Evolutionary conservation across 2,888 invertebrate species (phyloP).

Genomic region (Hetaerina titia): DNA sequence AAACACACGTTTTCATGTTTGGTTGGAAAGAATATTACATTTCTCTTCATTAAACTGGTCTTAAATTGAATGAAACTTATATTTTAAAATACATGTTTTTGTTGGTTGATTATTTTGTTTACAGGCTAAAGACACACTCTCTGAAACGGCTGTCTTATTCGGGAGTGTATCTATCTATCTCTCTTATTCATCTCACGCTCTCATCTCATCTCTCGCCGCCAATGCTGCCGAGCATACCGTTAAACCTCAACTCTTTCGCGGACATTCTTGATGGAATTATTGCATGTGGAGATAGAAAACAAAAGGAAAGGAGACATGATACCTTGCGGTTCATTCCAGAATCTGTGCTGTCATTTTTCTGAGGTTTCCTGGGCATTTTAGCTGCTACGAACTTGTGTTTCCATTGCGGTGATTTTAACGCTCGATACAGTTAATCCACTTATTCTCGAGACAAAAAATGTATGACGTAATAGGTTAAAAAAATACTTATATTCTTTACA

Average conservation of each 20-base stretch:
- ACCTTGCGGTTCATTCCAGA: conserved; percentile 51
- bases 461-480: too few relatives aligned
- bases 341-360: conserved; percentile 23
- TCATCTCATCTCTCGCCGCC: neutral
- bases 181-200: neutral
- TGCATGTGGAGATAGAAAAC: neutral
- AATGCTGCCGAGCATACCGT: neutral
- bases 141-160: too few relatives aligned
- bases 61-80: too few relatives aligned
- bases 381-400: neutral
- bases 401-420: neutral
- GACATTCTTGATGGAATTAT: conserved; percentile 15
- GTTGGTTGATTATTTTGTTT: too few relatives aligned
- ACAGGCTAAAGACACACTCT: too few relatives aligned
- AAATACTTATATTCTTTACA: too few relatives aligned
- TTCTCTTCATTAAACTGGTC: too few relatives aligned
- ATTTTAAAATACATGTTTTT: too few relatives aligned
- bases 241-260: conserved; percentile 44
- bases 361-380: neutral
- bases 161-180: too few relatives aligned
- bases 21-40: too few relatives aligned
- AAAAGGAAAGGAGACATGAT: neutral
- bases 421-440: neutral
- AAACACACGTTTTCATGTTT: too few relatives aligned
- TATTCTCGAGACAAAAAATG: too few relatives aligned